Evolutionary conservation across 1,140 invertebrate species (phyloP).

Genomic region (Scaptomyza graminum): DNA sequence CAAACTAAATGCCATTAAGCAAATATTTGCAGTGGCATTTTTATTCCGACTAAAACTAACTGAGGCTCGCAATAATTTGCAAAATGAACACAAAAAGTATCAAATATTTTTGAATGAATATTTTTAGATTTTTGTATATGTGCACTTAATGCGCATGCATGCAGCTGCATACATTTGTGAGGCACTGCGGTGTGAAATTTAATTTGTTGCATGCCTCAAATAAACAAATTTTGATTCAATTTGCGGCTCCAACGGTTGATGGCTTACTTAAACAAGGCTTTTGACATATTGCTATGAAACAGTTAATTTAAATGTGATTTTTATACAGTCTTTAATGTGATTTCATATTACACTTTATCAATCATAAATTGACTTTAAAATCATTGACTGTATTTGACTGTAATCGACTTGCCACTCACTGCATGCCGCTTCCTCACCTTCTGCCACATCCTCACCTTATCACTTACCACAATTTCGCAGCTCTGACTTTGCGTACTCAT

Average conservation of each 20-base stretch:
- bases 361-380: not conserved
- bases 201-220: conserved; percentile 23
- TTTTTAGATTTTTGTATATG: not conserved
- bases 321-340: not conserved
- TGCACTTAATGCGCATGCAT: not conserved
- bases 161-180: conserved; percentile 15
- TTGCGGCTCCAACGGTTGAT: not conserved
- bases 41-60: conserved; percentile 17
- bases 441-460: conserved; percentile 9
- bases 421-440: not conserved
- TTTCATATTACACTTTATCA: too few species aligned
- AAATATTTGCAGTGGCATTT: conserved; percentile 39
- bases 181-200: conserved; percentile 48
- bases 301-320: conserved; percentile 9
- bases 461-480: conserved; percentile 20
- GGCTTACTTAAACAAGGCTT: not conserved
- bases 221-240: conserved; percentile 5
- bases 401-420: conserved; percentile 7
- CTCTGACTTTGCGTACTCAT: conserved; percentile 18
- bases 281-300: not conserved
- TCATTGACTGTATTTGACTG: not conserved
- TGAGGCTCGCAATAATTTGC: conserved; percentile 2
- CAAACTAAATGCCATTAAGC: conserved; percentile 40
- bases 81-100: not conserved
- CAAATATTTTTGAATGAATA: too few species aligned